Evolutionary conservation across 1,140 invertebrate species (phyloP).

Genomic region (Lepidurus arcticus): DNA sequence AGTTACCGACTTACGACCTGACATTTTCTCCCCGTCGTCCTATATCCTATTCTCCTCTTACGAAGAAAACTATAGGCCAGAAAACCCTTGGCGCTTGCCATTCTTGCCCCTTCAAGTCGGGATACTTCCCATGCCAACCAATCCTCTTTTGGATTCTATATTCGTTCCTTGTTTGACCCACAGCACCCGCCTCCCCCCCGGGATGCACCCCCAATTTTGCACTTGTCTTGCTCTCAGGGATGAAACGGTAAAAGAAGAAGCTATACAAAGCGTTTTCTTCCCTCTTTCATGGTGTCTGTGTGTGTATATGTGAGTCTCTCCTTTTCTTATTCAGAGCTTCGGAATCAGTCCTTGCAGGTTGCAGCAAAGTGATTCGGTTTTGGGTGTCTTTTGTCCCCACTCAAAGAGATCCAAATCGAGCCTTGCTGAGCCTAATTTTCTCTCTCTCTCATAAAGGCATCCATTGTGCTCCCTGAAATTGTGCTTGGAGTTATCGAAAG

Average conservation of each 20-base stretch:
- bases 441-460: background rate
- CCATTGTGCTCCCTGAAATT: too few species aligned
- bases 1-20: slow-evolving; percentile 16
- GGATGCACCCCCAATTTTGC: background rate
- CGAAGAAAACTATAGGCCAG: background rate
- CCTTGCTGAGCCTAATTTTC: slow-evolving; percentile 9
- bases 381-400: background rate
- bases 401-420: slow-evolving; percentile 3
- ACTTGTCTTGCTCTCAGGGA: too few species aligned
- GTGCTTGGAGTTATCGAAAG: too few species aligned
- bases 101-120: background rate
- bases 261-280: too few species aligned
- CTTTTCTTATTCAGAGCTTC: too few species aligned
- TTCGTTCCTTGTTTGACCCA: slow-evolving; percentile 5
- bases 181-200: background rate
- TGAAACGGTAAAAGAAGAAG: too few species aligned
- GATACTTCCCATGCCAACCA: slow-evolving; percentile 7
- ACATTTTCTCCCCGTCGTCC: background rate
- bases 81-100: background rate
- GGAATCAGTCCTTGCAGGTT: too few species aligned
- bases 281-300: too few species aligned
- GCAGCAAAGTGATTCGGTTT: background rate
- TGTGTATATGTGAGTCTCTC: too few species aligned
- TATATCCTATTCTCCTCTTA: background rate
- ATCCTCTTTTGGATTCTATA: background rate